Evolutionary conservation across 2,113 vertebrate genomes (phyloP), one percentile per base, ranked within the genome.

Genomic region (Lamprologus ornatipinnis): DNA sequence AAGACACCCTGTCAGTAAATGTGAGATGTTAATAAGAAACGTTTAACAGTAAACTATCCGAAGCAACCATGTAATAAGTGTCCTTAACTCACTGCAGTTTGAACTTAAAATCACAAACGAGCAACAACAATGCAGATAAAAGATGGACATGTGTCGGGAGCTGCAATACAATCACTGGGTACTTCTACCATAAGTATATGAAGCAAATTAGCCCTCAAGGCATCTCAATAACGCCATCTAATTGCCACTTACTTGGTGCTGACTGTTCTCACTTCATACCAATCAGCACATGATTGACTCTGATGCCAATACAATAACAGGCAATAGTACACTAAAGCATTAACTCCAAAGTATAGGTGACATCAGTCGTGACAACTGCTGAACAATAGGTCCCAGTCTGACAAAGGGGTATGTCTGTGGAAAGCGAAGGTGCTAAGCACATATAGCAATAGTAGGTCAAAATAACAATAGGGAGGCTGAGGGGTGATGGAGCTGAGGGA

Each of bases 201-300:
- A 85, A 90, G 92, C 90, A 94, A 95, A 95, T 95, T 91, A 85
- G 88, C 93, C 91, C 93, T 95, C 75, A 21, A 94, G 93, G 93
- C 86, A 89, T 94, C 91, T 94, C 87, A 93, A 95, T 95, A 94
- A 95, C 92, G n/a, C 93, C 89, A 92, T 94, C 90, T 94, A 93
- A 95, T 94, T 94, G 91, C 88, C 86, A 90, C 86, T 92, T 89
- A 89, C 68, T 93, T 84, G 82, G 81, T 54, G 79, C 57, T 84
- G 85, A 81, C 83, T 87, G 73, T 91, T 65, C 87, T 89, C 87
- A 85, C 79, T 90, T 87, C 83, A 92, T 91, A 90, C 87, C 79
- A 93, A 93, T 92, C 83, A 91, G 80, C 51, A 42, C 40, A 57
- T 45, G 51, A 80, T 85, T 81, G 57, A 79, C 81, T 47, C 55